A percentile compares a stretch with the other conserved stretches of the same genome.
Evolutionary conservation across 1,140 invertebrate species (phyloP).

Genomic region (Apis laboriosa): DNA sequence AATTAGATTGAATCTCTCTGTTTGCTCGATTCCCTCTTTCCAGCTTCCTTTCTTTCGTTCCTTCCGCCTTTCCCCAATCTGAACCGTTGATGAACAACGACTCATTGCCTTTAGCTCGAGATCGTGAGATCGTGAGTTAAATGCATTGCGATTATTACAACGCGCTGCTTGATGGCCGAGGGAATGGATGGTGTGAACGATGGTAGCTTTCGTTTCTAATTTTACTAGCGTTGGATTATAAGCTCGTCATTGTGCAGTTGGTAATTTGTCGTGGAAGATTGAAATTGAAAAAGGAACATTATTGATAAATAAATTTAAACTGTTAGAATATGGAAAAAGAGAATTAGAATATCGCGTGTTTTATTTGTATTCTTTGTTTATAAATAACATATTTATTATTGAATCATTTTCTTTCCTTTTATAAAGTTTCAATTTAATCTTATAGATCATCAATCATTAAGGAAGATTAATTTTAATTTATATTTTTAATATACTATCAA

Average conservation of each 20-base stretch:
- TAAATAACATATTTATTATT: no score
- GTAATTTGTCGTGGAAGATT: neutral
- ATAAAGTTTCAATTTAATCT: no score
- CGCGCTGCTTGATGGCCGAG: neutral
- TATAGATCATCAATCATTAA: no score
- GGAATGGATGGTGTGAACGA: neutral
- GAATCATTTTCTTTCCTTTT: no score
- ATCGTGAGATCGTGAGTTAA: neutral
- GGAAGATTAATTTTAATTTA: no score
- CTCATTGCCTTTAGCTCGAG: neutral
- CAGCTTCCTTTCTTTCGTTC: conserved; percentile 24
- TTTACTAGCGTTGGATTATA: neutral
- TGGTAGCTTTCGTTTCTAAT: neutral
- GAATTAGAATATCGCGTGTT: no score
- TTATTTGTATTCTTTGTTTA: no score
- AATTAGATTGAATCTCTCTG: conserved; percentile 73
- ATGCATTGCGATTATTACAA: neutral
- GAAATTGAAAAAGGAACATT: no score
- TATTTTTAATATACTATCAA: no score
- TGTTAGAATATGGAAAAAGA: no score
- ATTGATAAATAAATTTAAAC: no score
- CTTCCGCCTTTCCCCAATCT: conserved; percentile 16
- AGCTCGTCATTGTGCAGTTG: neutral
- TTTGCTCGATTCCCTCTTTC: conserved; percentile 49
- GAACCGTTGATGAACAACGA: conserved; percentile 19